Percentiles rank a stretch among this genome's conserved stretches.
These are phyloP conservation scores for Meteorus sp. DNA, from an alignment of 1,140 invertebrate genomes.

Conservation along the genomic window DNA sequence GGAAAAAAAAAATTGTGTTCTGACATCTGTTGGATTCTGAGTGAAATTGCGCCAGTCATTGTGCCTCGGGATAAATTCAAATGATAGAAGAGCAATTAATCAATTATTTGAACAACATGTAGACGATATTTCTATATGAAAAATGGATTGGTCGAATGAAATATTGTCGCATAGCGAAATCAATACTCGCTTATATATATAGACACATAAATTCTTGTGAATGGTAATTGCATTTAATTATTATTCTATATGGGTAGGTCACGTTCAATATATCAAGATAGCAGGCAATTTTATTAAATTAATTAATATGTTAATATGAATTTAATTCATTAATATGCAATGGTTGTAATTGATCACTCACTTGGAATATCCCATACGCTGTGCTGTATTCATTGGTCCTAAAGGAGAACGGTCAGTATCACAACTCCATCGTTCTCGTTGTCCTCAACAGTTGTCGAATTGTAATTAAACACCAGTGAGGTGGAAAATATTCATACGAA, in stretches of 20 bases:
- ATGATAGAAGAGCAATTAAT: not conserved
- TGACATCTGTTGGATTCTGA: slow-evolving; percentile 2
- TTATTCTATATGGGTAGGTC: no score
- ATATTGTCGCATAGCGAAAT: not conserved
- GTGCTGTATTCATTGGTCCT: slow-evolving; percentile 54
- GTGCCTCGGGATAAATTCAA: no score
- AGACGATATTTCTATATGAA: not conserved
- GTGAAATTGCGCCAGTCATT: not conserved
- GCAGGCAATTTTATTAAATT: not conserved
- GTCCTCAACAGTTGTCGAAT: not conserved
- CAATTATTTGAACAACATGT: not conserved
- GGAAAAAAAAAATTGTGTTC: not conserved
- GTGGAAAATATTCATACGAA: no score
- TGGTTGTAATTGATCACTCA: slow-evolving; percentile 37
- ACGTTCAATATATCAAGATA: no score
- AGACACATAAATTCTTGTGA: not conserved
- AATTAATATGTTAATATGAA: not conserved
- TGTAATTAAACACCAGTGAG: not conserved
- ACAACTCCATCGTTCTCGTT: slow-evolving; percentile 35
- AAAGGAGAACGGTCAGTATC: slow-evolving; percentile 41
- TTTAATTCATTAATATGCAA: not conserved
- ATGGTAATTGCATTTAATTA: not conserved
- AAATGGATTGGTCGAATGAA: not conserved
- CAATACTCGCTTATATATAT: not conserved
- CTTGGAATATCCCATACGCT: slow-evolving; percentile 56